A percentile compares a stretch with the other conserved stretches of the same genome.
Conservation (phyloP, 2,113 vertebrate species). For the Urocitellus parryii region DNA sequence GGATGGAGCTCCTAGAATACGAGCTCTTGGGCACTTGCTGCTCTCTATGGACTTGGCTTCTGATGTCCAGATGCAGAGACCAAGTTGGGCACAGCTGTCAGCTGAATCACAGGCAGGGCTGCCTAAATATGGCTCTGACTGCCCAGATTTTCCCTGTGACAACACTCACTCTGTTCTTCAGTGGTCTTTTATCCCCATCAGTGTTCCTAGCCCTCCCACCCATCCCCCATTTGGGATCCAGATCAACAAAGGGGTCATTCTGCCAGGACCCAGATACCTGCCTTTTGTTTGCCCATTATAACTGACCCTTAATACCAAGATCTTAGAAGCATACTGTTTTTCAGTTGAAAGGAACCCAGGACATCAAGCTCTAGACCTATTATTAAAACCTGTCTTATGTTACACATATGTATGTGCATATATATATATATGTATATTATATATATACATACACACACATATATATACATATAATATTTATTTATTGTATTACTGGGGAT, state of each 20-base stretch:
- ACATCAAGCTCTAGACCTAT: neutral
- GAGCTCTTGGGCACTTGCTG: neutral
- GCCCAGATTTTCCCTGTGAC: neutral
- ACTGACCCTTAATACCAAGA: neutral
- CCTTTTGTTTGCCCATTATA: neutral
- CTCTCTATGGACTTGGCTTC: neutral
- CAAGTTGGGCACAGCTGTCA: conserved; percentile 53
- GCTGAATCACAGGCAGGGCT: conserved; percentile 15
- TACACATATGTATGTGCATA: too few species aligned
- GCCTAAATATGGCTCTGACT: neutral
- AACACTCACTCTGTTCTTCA: neutral
- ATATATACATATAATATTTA: too few species aligned
- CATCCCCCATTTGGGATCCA: neutral
- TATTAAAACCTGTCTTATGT: neutral
- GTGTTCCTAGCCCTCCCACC: neutral
- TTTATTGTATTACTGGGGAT: too few species aligned
- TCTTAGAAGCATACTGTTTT: neutral
- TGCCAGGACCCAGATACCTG: neutral
- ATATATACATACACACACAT: too few species aligned
- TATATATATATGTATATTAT: too few species aligned
- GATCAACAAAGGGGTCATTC: neutral
- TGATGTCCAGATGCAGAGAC: conserved; percentile 42
- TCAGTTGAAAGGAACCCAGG: neutral
- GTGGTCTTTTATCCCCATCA: neutral
- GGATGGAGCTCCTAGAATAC: neutral